Evolutionary conservation across 2,888 invertebrate species (phyloP), one percentile per base, ranked within the genome.

Genomic region (Phengaris arion): DNA sequence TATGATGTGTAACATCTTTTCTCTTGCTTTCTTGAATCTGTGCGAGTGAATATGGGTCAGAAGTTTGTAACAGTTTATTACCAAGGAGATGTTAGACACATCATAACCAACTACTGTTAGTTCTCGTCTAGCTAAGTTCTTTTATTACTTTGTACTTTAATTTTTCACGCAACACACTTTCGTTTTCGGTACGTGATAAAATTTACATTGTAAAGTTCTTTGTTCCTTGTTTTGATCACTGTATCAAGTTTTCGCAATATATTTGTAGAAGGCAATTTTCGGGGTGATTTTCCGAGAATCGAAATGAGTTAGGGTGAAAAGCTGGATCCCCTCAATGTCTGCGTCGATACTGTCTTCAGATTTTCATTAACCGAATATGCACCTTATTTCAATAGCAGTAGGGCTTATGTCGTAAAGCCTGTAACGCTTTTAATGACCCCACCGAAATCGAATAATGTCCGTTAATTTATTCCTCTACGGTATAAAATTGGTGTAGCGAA

Each of bases 231-330:
- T 70, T 70, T n/a, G 15, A 68, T 68, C 22, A 52, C 35, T 51
- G 74, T 64, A 51, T 75, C 74, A 52, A 74, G 76, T 76, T 77
- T 77, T 79, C 77, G 75, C 78, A 79, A 78, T 80, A 48, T 48
- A 70, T 70, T 70, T 70, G 48, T 15, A 70, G 48, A 70, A 70
- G 69, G 69, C 69, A 70, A 57, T 57, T 74, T 68, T 57, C 22
- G 69, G 48, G 35, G 48, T 48, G 45, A 70, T 82, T 81, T 84
- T 83, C 84, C 83, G 78, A 81, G 83, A 84, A 83, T 80, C 79
- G 80, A 76, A 76, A 76, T 76, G 80, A 79, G 80, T 79, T 83
- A 80, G 82, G 83, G 82, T 81, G 82, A 83, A 79, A 76, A 76
- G 78, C 78, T 80, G 78, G 81, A 78, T 80, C 81, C 80, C 80